A percentile compares a stretch with the other conserved stretches of the same genome.
Evolutionary conservation across 2,113 vertebrate genomes (phyloP).

Genomic region (Daubentonia madagascariensis): DNA sequence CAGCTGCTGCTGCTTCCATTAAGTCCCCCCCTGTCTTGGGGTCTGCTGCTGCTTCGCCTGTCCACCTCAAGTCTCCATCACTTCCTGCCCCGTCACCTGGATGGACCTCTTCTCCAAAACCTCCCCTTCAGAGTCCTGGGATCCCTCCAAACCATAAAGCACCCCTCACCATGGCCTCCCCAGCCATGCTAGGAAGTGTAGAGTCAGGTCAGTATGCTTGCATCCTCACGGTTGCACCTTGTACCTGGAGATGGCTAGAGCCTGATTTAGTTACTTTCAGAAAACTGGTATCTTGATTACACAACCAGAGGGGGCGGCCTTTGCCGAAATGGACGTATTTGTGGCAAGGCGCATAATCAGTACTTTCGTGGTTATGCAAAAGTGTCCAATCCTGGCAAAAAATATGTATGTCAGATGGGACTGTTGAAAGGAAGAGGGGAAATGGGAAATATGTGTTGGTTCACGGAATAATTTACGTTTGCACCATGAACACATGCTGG

Average conservation of each 20-base stretch:
- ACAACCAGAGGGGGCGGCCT: not conserved
- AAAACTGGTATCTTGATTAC: not conserved
- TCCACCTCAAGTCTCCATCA: conserved; percentile 99
- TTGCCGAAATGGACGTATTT: not conserved
- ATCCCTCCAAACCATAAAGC: conserved; percentile 95
- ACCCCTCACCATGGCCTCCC: conserved; percentile 95
- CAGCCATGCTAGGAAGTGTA: conserved; percentile 95
- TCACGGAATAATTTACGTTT: not conserved
- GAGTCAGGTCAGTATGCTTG: conserved; percentile 89
- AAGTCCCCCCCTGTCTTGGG: conserved; percentile 98
- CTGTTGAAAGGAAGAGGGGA: not conserved
- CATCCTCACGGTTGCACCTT: not conserved
- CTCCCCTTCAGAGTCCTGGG: conserved; percentile 97
- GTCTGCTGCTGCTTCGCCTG: conserved; percentile 98
- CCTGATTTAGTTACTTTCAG: not conserved
- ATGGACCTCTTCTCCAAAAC: conserved; percentile 98
- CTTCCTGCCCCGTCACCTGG: conserved; percentile 97
- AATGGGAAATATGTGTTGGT: not conserved
- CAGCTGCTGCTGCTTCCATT: conserved; percentile 94
- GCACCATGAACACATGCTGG: not conserved
- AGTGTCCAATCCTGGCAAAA: not conserved
- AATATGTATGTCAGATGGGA: not conserved
- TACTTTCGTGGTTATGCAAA: not conserved
- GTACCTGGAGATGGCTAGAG: not conserved
- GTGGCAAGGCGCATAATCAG: not conserved